These are phyloP conservation scores for Apogon talboti DNA, from an alignment of 2,797 vertebrate genomes.

Conservation along the genomic window DNA sequence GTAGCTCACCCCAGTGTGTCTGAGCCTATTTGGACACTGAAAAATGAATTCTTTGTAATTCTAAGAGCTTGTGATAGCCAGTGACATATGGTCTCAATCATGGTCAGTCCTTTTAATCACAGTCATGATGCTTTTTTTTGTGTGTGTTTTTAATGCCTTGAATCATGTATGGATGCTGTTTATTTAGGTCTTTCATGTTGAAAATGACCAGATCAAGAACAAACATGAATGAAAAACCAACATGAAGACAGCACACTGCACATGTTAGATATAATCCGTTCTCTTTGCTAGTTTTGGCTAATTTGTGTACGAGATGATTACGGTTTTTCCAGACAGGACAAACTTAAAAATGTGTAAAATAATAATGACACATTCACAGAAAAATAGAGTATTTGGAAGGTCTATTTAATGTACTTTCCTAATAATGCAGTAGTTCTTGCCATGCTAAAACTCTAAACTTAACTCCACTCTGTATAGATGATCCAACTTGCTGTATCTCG, in stretches of 20 bases:
- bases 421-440: background rate
- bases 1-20: slow-evolving; percentile 10
- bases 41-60: slow-evolving; percentile 26
- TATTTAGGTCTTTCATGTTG: slow-evolving; percentile 23
- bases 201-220: background rate
- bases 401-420: slow-evolving; percentile 21
- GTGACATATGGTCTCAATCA: slow-evolving; percentile 55
- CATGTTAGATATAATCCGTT: background rate
- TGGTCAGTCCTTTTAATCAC: slow-evolving; percentile 28
- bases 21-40: slow-evolving; percentile 30
- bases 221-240: slow-evolving; percentile 22
- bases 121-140: background rate
- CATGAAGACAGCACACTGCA: background rate
- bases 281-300: slow-evolving; percentile 21
- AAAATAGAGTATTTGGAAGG: slow-evolving; percentile 3
- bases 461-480: background rate
- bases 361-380: background rate
- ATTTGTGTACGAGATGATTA: slow-evolving; percentile 11
- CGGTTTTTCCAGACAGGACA: slow-evolving; percentile 2
- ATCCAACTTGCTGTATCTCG: background rate
- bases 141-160: background rate
- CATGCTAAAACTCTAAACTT: slow-evolving; percentile 3
- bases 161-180: slow-evolving; percentile 18
- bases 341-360: slow-evolving; percentile 8
- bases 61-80: slow-evolving; percentile 26